These are phyloP conservation scores for Geococcyx californianus DNA, from an alignment of 2,113 vertebrate species.

Conservation along the genomic window DNA sequence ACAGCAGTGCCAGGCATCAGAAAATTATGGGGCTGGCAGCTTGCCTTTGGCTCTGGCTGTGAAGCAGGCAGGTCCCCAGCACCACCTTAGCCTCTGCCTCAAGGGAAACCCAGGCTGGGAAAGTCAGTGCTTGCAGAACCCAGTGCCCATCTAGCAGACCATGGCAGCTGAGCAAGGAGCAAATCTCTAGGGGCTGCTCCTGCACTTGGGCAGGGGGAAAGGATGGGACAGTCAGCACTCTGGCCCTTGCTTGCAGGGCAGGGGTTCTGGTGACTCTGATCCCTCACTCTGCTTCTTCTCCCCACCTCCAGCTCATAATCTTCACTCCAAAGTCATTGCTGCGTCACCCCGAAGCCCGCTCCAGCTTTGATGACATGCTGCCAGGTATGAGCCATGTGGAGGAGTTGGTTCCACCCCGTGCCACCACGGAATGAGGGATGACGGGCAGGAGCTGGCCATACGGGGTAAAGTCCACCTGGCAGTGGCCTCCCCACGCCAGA, in stretches of 20 bases:
- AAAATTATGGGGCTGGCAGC: background rate
- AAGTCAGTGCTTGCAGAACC: background rate
- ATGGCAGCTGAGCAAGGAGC: background rate
- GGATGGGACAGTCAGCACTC: background rate
- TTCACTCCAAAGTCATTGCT: conserved; percentile 94
- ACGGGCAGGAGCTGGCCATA: background rate
- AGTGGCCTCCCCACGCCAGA: background rate
- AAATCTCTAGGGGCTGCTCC: background rate
- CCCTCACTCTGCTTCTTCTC: conserved; percentile 29
- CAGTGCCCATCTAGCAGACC: background rate
- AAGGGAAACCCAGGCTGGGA: background rate
- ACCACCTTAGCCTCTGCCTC: background rate
- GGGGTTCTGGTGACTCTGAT: background rate
- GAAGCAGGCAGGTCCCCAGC: too few species aligned
- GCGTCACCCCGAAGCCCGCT: conserved; percentile 91
- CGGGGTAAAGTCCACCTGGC: background rate
- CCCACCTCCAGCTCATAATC: conserved; percentile 83
- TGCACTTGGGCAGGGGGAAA: background rate
- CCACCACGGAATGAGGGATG: rapidly evolving
- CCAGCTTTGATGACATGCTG: conserved; percentile 91
- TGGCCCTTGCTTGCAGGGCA: background rate
- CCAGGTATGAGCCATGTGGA: conserved; percentile 66
- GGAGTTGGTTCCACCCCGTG: too few species aligned
- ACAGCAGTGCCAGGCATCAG: rapidly evolving
- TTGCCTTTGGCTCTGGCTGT: background rate